Conservation (phyloP, 2,797 vertebrate species). For the Schizopygopsis malacanthus region DNA sequence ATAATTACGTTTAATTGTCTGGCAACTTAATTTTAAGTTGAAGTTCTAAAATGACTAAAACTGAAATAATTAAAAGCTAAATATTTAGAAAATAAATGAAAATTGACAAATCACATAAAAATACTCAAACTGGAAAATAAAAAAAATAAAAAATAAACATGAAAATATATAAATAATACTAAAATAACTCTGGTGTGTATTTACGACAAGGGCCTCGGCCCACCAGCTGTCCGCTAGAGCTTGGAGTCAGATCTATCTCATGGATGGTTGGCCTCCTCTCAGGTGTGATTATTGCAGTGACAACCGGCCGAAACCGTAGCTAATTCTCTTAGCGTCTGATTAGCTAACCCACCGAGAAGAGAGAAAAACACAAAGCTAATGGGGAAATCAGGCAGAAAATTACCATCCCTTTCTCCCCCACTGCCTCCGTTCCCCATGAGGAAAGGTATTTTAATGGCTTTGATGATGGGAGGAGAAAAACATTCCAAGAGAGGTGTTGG, state of each 20-base stretch:
- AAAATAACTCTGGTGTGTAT: neutral
- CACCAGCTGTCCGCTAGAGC: neutral
- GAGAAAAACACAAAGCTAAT: constrained; percentile 63
- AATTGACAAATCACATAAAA: neutral
- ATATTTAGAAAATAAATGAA: neutral
- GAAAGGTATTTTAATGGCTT: constrained; percentile 75
- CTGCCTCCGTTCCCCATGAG: constrained; percentile 60
- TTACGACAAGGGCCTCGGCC: neutral
- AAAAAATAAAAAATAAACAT: too few species aligned
- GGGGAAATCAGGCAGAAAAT: constrained; percentile 61
- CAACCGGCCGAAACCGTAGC: constrained; percentile 73
- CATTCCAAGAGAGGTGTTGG: constrained; percentile 5
- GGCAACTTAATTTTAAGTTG: neutral
- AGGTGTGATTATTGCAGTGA: constrained; percentile 77
- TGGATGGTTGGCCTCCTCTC: constrained; percentile 63
- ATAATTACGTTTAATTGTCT: neutral
- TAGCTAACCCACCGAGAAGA: constrained; percentile 60
- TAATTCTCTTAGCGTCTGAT: constrained; percentile 55
- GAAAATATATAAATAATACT: neutral
- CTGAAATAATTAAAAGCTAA: neutral
- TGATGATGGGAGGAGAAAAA: constrained; percentile 51
- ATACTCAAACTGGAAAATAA: too few species aligned
- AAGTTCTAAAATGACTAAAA: neutral
- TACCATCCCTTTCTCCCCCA: constrained; percentile 34
- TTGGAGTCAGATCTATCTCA: constrained; percentile 42